A percentile compares a stretch with the other conserved stretches of the same genome.
phyloP scores from a whole-genome alignment of 2,797 vertebrate species.

The Syngnathus acus region DNA sequence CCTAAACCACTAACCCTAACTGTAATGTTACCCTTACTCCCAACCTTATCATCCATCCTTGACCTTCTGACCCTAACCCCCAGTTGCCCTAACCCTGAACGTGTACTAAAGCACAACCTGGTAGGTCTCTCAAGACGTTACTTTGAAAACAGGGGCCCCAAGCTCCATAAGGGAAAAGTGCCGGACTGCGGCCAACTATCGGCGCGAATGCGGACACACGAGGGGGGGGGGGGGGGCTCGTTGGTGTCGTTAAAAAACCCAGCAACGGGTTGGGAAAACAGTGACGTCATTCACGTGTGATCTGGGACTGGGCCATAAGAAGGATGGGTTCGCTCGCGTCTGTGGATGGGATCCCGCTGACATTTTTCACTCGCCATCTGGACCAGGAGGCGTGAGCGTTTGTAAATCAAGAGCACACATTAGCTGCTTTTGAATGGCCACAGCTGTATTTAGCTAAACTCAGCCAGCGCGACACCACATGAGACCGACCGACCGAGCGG shows the following conservation, averaged over 20 bases:
- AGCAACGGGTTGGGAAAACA: conserved; percentile 31
- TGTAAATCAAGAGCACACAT: conserved; percentile 57
- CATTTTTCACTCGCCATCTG: conserved; percentile 25
- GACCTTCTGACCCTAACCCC: not conserved
- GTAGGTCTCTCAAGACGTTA: conserved; percentile 9
- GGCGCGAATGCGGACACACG: conserved; percentile 10
- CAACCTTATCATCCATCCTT: too few species aligned
- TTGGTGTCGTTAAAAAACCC: conserved; percentile 24
- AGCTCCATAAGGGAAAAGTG: conserved; percentile 38
- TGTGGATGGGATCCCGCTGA: conserved; percentile 11
- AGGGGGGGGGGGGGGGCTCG: not conserved
- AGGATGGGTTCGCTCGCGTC: not conserved
- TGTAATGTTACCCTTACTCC: not conserved
- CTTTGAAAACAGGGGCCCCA: conserved; percentile 26
- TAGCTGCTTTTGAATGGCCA: conserved; percentile 61
- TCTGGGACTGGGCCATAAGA: not conserved
- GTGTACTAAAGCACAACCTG: not conserved
- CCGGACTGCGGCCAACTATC: conserved; percentile 24
- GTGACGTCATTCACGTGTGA: conserved; percentile 15
- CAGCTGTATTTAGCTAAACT: conserved; percentile 70
- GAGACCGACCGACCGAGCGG: conserved; percentile 29
- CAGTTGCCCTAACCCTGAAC: not conserved
- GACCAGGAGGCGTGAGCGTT: conserved; percentile 31
- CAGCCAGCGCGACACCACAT: conserved; percentile 57
- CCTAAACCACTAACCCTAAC: not conserved